Evolutionary conservation across 2,113 vertebrate species (phyloP), one percentile per base, ranked within the genome.

Genomic region (Daubentonia madagascariensis): DNA sequence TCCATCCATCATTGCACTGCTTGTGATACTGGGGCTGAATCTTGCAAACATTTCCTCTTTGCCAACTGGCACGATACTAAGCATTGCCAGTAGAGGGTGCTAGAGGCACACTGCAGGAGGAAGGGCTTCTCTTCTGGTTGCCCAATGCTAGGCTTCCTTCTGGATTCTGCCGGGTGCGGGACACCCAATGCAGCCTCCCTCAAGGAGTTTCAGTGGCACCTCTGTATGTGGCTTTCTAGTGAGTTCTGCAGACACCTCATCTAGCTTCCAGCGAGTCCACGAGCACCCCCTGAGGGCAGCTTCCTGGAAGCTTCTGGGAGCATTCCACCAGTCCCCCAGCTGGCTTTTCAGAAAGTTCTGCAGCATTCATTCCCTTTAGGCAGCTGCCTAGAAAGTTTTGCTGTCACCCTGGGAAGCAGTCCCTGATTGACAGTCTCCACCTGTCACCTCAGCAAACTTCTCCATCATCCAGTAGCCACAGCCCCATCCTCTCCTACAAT

Each of bases 31-130:
- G 45, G 30, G 72, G 28, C 30, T 22, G 18, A 35, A 54, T 52
- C 85, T 65, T 52, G 80, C 16, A 8, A 76, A 45, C 5, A 3
- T 30, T 6, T 48, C 48, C 80, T 18, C 50, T 87, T 83, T 14
- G 48, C 54, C 52, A 40, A 30, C 3, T 11, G 68, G 68, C 5
- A 1, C 23, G 0, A 81, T 67, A 37, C 23, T 54, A 23, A 4
- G 0, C 6, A 16, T 72, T 23, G 59, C 73, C 98, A 43, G 67
- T 25, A 91, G 97, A 91, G 95, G 95, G 93, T 35, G 30, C n/a
- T 1, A 13, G 81, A 91, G 91, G 48, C 4, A 48, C 30, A 3
- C 16, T 1, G 59, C 59, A 3, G 30, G 40, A 61, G 40, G 35
- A n/a, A 45, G 30, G 35, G 13, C 76, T 54, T 35, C 1, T 50